Evolutionary conservation across 2,113 vertebrate species (phyloP).

Genomic region (Ammodytes dubius): DNA sequence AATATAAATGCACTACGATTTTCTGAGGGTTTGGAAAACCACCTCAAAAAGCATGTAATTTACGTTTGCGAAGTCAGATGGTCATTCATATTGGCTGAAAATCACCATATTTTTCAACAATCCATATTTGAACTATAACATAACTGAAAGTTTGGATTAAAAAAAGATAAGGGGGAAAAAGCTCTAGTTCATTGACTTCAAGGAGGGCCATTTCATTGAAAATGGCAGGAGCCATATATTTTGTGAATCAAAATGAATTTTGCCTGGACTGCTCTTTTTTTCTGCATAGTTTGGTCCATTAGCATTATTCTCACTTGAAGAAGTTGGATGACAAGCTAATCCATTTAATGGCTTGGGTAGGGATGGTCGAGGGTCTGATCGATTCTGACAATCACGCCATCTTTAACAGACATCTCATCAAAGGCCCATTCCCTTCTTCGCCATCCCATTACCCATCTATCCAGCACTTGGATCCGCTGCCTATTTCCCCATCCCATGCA

Average conservation of each 20-base stretch:
- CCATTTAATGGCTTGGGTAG: conserved; percentile 61
- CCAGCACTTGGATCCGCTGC: conserved; percentile 61
- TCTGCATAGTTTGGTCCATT: conserved; percentile 36
- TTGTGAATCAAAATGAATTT: conserved; percentile 40
- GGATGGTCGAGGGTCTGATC: conserved; percentile 63
- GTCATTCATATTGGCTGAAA: no score
- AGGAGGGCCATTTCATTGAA: conserved; percentile 31
- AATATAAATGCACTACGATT: conserved; percentile 68
- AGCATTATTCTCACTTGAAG: conserved; percentile 40
- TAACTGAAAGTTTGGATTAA: conserved; percentile 16
- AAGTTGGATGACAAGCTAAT: conserved; percentile 61
- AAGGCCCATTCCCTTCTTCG: conserved; percentile 60
- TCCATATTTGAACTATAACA: conserved; percentile 27
- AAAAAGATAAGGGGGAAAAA: conserved; percentile 2
- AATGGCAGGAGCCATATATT: conserved; percentile 39
- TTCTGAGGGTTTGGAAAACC: conserved; percentile 49
- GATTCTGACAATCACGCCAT: conserved; percentile 74
- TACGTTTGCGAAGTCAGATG: conserved; percentile 17
- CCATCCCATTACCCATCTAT: conserved; percentile 70
- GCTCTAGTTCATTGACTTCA: conserved; percentile 29
- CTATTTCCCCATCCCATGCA: conserved; percentile 75
- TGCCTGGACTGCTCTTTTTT: conserved; percentile 17
- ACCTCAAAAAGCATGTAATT: conserved; percentile 75
- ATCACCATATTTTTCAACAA: no score
- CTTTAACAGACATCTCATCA: conserved; percentile 78